A percentile compares a stretch with the other conserved stretches of the same genome.
These are phyloP conservation scores for Chironomus striatipennis DNA, from an alignment of 1,140 invertebrate genomes.

Conservation along the genomic window DNA sequence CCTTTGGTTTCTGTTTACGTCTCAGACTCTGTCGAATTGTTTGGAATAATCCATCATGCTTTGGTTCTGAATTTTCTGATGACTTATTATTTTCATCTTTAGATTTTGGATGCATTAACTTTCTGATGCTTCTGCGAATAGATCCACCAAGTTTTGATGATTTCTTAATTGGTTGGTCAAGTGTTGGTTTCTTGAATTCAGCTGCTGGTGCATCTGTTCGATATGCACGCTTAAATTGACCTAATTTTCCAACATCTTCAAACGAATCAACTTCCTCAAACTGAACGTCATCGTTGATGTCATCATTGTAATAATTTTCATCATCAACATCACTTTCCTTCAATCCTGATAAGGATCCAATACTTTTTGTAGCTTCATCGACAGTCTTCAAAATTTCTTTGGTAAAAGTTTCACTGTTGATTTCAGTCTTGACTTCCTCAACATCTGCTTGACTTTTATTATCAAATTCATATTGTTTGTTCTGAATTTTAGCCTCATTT, in stretches of 20 bases:
- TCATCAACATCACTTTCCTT: background rate
- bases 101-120: conserved; percentile 32
- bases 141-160: conserved; percentile 29
- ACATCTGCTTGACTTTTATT: conserved; percentile 27
- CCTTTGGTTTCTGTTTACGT: conserved; percentile 31
- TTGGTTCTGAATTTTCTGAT: conserved; percentile 7
- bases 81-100: conserved; percentile 18
- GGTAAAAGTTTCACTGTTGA: background rate
- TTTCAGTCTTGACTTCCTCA: background rate
- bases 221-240: conserved; percentile 36
- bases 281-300: conserved; percentile 31
- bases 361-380: background rate
- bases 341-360: conserved; percentile 11
- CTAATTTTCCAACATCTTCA: conserved; percentile 33
- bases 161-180: conserved; percentile 31
- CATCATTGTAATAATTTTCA: conserved; percentile 1
- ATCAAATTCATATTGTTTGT: conserved; percentile 25
- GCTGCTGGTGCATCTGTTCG: conserved; percentile 27
- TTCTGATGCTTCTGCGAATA: conserved; percentile 37
- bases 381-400: background rate
- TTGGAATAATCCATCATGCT: conserved; percentile 11
- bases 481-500: conserved; percentile 37
- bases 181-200: conserved; percentile 26
- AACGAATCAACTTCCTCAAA: conserved; percentile 32
- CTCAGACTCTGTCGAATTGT: conserved; percentile 35